Percentiles rank a stretch among this genome's conserved stretches.
phyloP scores from a whole-genome alignment of 2,888 invertebrate genomes.

The Pocota personata region DNA sequence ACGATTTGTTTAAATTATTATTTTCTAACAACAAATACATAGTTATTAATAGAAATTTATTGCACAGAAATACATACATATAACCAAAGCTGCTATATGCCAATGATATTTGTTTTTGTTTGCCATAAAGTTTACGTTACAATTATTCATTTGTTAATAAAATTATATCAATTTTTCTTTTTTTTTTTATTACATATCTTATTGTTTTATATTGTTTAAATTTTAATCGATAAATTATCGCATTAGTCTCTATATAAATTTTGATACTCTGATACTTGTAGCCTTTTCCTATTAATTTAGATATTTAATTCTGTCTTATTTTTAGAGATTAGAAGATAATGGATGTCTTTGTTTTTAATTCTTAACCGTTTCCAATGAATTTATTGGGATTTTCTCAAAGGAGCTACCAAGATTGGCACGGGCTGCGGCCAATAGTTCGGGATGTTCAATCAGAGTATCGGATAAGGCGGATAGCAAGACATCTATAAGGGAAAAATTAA shows the following conservation, averaged over 20 bases:
- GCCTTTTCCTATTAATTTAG: slow-evolving; percentile 2
- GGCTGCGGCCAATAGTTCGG: slow-evolving; percentile 86
- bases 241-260: slow-evolving; percentile 34
- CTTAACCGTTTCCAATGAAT: slow-evolving; percentile 74
- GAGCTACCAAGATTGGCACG: slow-evolving; percentile 84
- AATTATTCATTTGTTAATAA: slow-evolving; percentile 43
- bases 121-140: slow-evolving; percentile 13
- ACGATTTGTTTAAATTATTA: slow-evolving; percentile 5
- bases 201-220: slow-evolving; percentile 20
- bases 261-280: slow-evolving; percentile 46
- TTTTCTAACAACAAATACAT: slow-evolving; percentile 16
- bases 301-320: neutral
- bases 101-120: slow-evolving; percentile 23
- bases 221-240: slow-evolving; percentile 39
- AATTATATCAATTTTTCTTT: slow-evolving; percentile 42
- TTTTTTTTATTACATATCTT: slow-evolving; percentile 16
- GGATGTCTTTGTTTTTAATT: slow-evolving; percentile 70
- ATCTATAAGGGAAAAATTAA: slow-evolving; percentile 85
- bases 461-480: slow-evolving; percentile 90
- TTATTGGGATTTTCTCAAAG: slow-evolving; percentile 80
- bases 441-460: slow-evolving; percentile 89
- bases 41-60: neutral
- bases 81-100: slow-evolving; percentile 24
- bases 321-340: slow-evolving; percentile 10
- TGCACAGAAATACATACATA: slow-evolving; percentile 21